phyloP scores from a whole-genome alignment of 1,140 invertebrate genomes.

The Apocrypta bakeri region DNA sequence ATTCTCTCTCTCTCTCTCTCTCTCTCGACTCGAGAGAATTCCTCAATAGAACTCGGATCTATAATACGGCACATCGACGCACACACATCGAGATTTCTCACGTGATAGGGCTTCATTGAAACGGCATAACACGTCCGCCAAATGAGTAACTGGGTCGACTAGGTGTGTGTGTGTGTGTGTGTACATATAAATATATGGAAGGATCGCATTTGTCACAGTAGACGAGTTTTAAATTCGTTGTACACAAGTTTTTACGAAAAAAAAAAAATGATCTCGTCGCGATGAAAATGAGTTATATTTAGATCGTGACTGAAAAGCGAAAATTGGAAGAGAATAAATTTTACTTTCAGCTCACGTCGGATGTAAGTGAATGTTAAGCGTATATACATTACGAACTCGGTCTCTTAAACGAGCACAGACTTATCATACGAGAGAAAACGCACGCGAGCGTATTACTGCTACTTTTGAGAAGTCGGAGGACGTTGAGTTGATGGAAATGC shows the following conservation, averaged over 20 bases:
- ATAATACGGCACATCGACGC: not conserved
- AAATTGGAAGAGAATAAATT: no score
- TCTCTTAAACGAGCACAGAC: not conserved
- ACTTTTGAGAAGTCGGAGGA: not conserved
- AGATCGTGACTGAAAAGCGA: no score
- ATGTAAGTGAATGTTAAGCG: not conserved
- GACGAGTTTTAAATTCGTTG: no score
- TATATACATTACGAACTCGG: not conserved
- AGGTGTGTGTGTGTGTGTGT: not conserved
- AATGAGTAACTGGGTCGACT: conserved; percentile 30
- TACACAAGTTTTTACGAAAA: no score
- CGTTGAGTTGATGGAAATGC: not conserved
- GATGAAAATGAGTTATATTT: no score
- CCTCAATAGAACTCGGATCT: not conserved
- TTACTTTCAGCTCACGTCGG: not conserved
- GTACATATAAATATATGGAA: not conserved
- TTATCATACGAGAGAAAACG: not conserved
- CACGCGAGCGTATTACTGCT: not conserved
- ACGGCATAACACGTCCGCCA: not conserved
- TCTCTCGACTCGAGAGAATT: not conserved
- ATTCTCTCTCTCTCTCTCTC: no score
- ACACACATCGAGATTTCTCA: conserved; percentile 38
- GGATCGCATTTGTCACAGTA: not conserved
- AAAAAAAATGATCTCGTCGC: no score
- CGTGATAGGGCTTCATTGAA: conserved; percentile 42